Evolutionary conservation across 2,797 vertebrate species (phyloP).

Genomic region (Sebastes taczanowskii): DNA sequence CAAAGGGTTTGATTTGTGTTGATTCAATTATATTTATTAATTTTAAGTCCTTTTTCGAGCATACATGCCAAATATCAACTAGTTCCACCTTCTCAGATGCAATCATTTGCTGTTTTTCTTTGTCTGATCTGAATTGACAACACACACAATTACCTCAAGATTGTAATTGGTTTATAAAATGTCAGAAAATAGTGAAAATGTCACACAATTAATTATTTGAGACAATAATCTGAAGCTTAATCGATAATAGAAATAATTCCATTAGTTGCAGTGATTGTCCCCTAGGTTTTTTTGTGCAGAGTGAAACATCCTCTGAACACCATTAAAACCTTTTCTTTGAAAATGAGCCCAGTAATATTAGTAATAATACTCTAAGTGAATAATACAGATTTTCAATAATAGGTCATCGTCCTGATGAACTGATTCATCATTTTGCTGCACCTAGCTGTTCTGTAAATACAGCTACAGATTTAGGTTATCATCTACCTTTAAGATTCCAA

Average conservation of each 20-base stretch:
- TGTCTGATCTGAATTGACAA: neutral
- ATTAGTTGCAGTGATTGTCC: neutral
- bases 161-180: neutral
- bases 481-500: constrained; percentile 48
- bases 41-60: neutral
- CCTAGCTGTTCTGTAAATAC: constrained; percentile 25
- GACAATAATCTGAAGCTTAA: neutral
- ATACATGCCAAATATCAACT: neutral
- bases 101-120: neutral
- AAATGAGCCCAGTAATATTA: neutral
- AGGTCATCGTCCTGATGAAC: constrained; percentile 34
- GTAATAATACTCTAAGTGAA: neutral
- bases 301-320: neutral
- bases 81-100: neutral
- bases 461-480: constrained; percentile 33
- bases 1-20: neutral
- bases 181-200: neutral
- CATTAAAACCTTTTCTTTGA: neutral
- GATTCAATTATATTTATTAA: neutral
- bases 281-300: neutral
- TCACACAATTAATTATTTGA: neutral
- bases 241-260: constrained; percentile 3
- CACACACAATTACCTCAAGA: neutral
- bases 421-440: constrained; percentile 27
- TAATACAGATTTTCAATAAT: constrained; percentile 12